Base-by-base conservation (phyloP, 1,140 invertebrate species). In the Chelonus insularis region DNA sequence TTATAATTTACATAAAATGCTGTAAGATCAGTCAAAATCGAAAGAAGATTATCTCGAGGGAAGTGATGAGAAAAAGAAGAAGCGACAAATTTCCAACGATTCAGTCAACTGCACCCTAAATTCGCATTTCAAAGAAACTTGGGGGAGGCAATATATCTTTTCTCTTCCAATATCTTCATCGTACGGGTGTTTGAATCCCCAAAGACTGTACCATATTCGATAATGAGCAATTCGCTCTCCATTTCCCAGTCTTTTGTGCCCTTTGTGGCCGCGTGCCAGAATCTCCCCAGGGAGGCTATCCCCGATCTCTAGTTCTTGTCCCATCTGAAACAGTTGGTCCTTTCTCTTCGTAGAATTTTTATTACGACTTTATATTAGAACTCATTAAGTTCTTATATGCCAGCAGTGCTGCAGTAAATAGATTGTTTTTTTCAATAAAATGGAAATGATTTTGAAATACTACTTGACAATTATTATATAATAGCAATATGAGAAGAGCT, bases 181-280 rank as follows among this genome's bases (percentile, higher is more conserved):
- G 32, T 37, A 50, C 9, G n/a, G 32, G 11, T 18, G 18, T 16
- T 16, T 29, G 48, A 56, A 58, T 45, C 70, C 66, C 63, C 57
- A 47, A 48, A 47, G 57, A 23, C 60, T 32, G 47, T 51, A 64
- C 65, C 62, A 45, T 68, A 71, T 71, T 73, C 68, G 64, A 68
- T 76, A 74, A 77, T 73, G 71, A 74, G 73, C 71, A 71, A 76
- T 77, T 77, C 67, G 72, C 68, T 74, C 65, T 62, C 69, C 72
- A 72, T 76, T 74, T 77, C 64, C 63, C 71, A 73, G 73, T 64
- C 69, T 71, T 73, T 77, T 75, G 68, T 52, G 23, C 58, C 66
- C 63, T 71, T 69, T 62, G 66, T 65, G 66, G 60, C 67, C 67
- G 67, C 68, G 69, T 73, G 72, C 64, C 70, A 61, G 60, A 51